These are phyloP conservation scores for Cuculus canorus DNA, from an alignment of 2,797 vertebrate species.

Conservation along the genomic window DNA sequence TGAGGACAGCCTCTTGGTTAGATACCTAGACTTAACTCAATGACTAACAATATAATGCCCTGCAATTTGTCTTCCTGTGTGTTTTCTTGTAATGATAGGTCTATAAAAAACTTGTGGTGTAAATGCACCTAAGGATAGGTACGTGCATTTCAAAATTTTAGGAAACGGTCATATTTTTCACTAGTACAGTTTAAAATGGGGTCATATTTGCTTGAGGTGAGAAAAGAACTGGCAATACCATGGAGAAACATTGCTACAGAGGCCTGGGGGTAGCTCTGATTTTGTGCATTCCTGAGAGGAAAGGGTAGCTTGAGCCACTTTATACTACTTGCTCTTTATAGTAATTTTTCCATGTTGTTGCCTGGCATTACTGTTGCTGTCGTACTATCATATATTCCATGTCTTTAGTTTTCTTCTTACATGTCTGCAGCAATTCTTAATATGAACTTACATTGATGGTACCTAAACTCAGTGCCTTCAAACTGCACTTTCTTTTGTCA, in stretches of 20 bases:
- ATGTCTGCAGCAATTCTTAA: neutral
- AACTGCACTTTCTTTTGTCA: slow-evolving; percentile 24
- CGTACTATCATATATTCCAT: neutral
- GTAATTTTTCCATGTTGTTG: slow-evolving; percentile 18
- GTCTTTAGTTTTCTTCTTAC: neutral
- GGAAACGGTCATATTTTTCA: neutral
- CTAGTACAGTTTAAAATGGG: neutral
- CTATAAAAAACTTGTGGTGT: neutral
- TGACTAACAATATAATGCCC: neutral
- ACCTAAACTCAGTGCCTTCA: neutral
- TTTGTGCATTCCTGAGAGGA: slow-evolving; percentile 15
- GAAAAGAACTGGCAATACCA: neutral
- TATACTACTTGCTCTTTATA: neutral
- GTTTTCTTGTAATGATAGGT: neutral
- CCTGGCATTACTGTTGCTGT: neutral
- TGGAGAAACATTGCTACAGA: neutral
- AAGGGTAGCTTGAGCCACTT: neutral
- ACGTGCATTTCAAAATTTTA: neutral
- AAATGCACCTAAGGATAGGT: neutral
- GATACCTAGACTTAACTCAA: neutral
- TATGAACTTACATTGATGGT: neutral
- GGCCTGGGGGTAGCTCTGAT: neutral
- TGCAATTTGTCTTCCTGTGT: neutral
- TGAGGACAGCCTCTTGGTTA: neutral
- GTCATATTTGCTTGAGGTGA: neutral